These are phyloP conservation scores for Vipera latastei DNA, from an alignment of 2,797 vertebrate genomes.

Conservation along the genomic window DNA sequence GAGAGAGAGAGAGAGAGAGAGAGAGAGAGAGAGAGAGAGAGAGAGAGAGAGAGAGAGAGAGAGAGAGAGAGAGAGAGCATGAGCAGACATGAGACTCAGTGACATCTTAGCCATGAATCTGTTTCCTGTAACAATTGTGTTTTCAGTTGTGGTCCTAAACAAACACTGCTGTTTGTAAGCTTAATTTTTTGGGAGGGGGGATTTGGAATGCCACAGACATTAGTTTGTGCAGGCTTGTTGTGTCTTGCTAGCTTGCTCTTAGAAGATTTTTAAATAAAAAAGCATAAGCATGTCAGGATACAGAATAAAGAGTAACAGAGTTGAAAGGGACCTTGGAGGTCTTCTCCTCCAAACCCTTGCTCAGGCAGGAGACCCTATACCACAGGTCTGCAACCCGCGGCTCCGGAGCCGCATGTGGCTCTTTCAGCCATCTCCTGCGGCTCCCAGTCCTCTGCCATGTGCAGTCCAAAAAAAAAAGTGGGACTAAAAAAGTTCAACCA, in stretches of 20 bases:
- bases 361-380: background rate
- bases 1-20: background rate
- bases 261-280: background rate
- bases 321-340: background rate
- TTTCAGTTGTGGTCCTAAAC: background rate
- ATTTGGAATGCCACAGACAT: background rate
- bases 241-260: background rate
- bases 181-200: background rate
- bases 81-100: background rate
- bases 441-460: too few species aligned
- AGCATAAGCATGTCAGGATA: background rate
- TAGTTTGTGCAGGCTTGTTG: background rate
- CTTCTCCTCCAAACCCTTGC: background rate
- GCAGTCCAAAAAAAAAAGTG: too few species aligned
- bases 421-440: too few species aligned
- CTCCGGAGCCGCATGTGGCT: too few species aligned
- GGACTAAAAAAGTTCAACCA: too few species aligned
- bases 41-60: too few species aligned
- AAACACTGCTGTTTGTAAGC: background rate
- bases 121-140: background rate
- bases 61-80: background rate
- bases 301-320: background rate
- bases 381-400: too few species aligned
- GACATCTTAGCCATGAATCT: background rate
- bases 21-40: too few species aligned